These are phyloP conservation scores for Etia nguti DNA, from an alignment of 2,113 vertebrate species.

Conservation along the genomic window DNA sequence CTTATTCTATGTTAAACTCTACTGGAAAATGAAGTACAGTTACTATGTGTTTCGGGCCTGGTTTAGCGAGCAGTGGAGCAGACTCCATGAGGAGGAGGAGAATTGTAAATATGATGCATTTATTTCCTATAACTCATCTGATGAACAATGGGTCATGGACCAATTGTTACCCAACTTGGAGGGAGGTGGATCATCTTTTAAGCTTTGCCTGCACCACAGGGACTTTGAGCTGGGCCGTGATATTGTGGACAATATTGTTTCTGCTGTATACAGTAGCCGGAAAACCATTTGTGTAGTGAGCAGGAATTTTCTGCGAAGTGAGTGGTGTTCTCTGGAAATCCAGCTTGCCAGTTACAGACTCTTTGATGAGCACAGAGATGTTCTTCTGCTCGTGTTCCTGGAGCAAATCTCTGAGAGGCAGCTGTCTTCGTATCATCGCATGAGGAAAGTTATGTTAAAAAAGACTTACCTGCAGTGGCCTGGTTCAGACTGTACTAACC, in stretches of 20 bases:
- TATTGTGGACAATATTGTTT: conserved; percentile 86
- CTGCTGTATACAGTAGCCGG: conserved; percentile 79
- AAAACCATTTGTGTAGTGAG: conserved; percentile 85
- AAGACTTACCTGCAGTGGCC: conserved; percentile 86
- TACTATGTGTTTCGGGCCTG: conserved; percentile 79
- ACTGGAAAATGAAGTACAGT: conserved; percentile 79
- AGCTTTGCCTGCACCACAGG: conserved; percentile 85
- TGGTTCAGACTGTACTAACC: conserved; percentile 48
- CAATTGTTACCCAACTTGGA: conserved; percentile 78
- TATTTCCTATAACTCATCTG: conserved; percentile 82
- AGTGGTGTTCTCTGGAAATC: conserved; percentile 84
- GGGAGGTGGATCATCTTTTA: conserved; percentile 53
- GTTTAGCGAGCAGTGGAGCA: conserved; percentile 76
- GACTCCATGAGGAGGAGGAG: conserved; percentile 66
- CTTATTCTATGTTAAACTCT: conserved; percentile 71
- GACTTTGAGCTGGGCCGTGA: conserved; percentile 79
- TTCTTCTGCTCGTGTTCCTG: conserved; percentile 81
- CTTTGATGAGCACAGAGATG: conserved; percentile 80
- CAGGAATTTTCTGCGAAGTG: conserved; percentile 77
- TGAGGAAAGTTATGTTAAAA: conserved; percentile 82
- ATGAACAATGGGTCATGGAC: conserved; percentile 80
- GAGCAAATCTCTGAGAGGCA: conserved; percentile 76
- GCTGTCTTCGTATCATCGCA: conserved; percentile 79
- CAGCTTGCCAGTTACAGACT: conserved; percentile 86
- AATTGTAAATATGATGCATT: conserved; percentile 82